Evolutionary conservation across 2,797 vertebrate genomes (phyloP).

Genomic region (Hypotaenidia philippensis): DNA sequence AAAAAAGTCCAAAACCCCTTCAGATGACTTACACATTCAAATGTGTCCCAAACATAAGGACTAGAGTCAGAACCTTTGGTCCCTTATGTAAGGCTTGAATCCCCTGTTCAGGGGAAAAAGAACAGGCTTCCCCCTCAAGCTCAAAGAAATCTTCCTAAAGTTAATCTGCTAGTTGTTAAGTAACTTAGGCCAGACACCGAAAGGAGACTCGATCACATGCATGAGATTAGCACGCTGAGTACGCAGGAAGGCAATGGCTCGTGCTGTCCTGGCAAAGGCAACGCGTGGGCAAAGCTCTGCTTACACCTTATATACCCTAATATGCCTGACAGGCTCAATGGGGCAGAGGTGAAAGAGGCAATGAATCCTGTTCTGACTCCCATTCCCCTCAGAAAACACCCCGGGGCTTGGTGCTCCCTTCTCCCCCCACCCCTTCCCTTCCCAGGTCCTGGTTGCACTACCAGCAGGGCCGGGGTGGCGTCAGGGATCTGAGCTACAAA

Average conservation of each 20-base stretch:
- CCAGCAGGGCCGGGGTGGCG: slow-evolving; percentile 30
- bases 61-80: neutral
- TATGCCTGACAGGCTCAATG: rapidly evolving
- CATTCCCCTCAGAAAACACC: neutral
- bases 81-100: neutral
- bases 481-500: slow-evolving; percentile 26
- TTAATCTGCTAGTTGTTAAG: slow-evolving; percentile 54
- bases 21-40: neutral
- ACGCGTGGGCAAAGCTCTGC: rapidly evolving
- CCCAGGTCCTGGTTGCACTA: neutral
- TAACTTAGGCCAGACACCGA: neutral
- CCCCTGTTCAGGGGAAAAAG: neutral
- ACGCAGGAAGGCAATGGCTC: neutral
- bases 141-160: slow-evolving; percentile 5
- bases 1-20: neutral
- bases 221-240: neutral
- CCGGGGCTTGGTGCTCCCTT: neutral
- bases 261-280: neutral
- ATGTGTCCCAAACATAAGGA: neutral
- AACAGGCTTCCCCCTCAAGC: neutral
- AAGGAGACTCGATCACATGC: neutral
- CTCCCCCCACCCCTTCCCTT: neutral
- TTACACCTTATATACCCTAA: neutral
- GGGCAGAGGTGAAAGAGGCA: neutral
- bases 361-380: neutral